phyloP scores from a whole-genome alignment of 2,797 vertebrate species.

The Brachymystax lenok region DNA sequence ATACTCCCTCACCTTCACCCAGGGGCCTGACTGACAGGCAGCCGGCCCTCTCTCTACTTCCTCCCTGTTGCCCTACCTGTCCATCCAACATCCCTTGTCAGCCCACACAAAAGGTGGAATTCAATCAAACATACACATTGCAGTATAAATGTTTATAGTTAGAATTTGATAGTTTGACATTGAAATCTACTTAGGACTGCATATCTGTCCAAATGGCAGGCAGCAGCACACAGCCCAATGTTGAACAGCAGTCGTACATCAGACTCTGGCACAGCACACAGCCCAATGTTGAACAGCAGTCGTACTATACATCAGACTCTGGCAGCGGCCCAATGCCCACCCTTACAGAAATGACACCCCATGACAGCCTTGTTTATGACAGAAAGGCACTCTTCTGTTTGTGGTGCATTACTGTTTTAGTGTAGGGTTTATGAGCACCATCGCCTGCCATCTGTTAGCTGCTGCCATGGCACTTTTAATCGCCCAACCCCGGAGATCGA shows the following conservation, averaged over 20 bases:
- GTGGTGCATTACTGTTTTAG: conserved; percentile 15
- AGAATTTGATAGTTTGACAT: neutral
- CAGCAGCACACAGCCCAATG: no score
- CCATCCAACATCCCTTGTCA: neutral
- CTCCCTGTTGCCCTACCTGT: neutral
- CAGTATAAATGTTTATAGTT: neutral
- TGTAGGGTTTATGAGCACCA: conserved; percentile 6
- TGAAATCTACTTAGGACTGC: neutral
- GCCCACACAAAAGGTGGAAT: neutral
- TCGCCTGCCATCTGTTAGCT: conserved; percentile 11
- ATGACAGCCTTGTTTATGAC: conserved; percentile 1
- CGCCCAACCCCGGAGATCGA: conserved; percentile 3
- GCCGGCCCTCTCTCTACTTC: no score
- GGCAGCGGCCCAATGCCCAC: neutral
- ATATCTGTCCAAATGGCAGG: neutral
- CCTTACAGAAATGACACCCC: neutral
- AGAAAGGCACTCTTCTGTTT: neutral
- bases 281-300: neutral
- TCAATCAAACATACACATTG: neutral
- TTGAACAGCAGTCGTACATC: neutral
- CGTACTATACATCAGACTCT: neutral
- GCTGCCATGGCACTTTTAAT: conserved; percentile 4
- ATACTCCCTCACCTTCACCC: no score
- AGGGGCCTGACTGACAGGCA: no score
- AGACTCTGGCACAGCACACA: neutral